Evolutionary conservation across 2,888 invertebrate species (phyloP).

Genomic region (Suillia variegata): DNA sequence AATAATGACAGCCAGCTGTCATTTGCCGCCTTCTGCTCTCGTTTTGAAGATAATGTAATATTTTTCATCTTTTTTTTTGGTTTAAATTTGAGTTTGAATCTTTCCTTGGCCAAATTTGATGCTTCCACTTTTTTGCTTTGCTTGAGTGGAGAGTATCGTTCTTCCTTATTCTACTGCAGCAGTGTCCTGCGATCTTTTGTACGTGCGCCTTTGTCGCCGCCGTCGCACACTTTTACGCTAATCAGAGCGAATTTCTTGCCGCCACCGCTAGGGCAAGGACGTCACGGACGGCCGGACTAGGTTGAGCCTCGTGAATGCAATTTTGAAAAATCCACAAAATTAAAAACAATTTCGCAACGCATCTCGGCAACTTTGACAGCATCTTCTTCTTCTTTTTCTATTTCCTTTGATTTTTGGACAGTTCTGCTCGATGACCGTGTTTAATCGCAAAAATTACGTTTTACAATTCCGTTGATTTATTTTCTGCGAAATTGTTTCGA

Average conservation of each 20-base stretch:
- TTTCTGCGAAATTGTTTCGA: too few species aligned
- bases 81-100: background rate
- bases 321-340: conserved; percentile 1
- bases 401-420: background rate
- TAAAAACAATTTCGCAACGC: background rate
- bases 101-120: background rate
- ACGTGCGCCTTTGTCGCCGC: background rate
- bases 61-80: background rate
- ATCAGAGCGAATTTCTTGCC: background rate
- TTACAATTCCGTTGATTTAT: too few species aligned
- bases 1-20: background rate
- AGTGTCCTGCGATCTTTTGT: too few species aligned
- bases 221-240: background rate
- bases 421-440: background rate
- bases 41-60: background rate
- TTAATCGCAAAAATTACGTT: background rate
- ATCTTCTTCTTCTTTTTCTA: too few species aligned
- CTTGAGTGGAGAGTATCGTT: background rate
- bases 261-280: too few species aligned
- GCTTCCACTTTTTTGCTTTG: background rate
- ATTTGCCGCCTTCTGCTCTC: conserved; percentile 1
- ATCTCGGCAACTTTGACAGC: too few species aligned
- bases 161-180: background rate
- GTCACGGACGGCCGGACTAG: too few species aligned
- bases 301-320: too few species aligned